phyloP scores from a whole-genome alignment of 2,888 invertebrate genomes.

The Phasia obesa region DNA sequence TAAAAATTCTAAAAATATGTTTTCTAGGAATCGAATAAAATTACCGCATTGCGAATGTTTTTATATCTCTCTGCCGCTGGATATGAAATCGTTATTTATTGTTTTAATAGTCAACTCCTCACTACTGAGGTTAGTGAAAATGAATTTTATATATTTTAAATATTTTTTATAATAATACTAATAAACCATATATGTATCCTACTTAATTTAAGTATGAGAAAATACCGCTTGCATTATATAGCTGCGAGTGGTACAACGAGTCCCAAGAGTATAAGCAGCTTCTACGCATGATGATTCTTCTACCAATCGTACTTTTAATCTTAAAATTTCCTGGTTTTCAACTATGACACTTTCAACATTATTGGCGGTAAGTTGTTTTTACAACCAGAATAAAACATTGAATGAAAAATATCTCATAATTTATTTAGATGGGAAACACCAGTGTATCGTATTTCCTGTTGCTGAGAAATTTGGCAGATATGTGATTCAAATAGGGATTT shows the following conservation, averaged over 20 bases:
- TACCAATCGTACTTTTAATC: constrained; percentile 73
- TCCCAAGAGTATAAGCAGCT: constrained; percentile 75
- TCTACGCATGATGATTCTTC: constrained; percentile 78
- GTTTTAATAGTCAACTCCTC: constrained; percentile 77
- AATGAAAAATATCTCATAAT: too few species aligned
- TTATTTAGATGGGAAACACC: too few species aligned
- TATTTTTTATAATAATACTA: too few species aligned
- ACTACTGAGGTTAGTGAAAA: constrained; percentile 44
- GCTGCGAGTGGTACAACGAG: constrained; percentile 77
- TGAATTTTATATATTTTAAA: too few species aligned
- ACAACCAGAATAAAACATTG: too few species aligned
- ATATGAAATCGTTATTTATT: constrained; percentile 77
- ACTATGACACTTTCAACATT: constrained; percentile 78
- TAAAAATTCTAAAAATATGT: not conserved
- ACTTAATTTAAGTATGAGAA: constrained; percentile 72
- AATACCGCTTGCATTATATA: constrained; percentile 76
- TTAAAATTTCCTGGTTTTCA: constrained; percentile 78
- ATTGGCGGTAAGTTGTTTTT: constrained; percentile 74
- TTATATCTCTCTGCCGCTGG: constrained; percentile 76
- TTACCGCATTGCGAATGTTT: constrained; percentile 75
- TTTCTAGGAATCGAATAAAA: constrained; percentile 69
- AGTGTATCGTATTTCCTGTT: too few species aligned
- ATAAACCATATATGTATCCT: too few species aligned
- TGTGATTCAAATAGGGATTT: too few species aligned
- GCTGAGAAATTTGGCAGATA: too few species aligned